These are phyloP conservation scores for Drosophila meridiana DNA, from an alignment of 2,888 invertebrate species.

Conservation along the genomic window DNA sequence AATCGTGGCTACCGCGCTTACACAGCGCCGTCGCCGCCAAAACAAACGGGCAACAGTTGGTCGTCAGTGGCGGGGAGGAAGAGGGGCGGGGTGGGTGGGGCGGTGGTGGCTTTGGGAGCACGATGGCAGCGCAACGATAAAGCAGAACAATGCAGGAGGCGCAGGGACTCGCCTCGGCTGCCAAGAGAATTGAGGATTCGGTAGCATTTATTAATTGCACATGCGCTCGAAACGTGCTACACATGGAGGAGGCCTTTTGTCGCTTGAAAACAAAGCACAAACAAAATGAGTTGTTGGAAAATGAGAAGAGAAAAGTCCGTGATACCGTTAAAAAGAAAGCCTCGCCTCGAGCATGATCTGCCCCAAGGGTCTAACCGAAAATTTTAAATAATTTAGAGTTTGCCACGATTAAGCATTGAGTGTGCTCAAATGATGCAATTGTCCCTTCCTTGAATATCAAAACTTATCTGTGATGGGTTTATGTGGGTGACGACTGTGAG, in stretches of 20 bases:
- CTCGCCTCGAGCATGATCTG: no score
- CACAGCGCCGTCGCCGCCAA: conserved; percentile 69
- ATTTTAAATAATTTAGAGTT: no score
- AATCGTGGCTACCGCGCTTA: conserved; percentile 83
- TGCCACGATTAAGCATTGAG: no score
- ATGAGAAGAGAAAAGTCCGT: neutral
- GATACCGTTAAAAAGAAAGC: neutral
- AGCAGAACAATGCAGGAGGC: conserved; percentile 60
- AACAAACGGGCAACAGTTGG: conserved; percentile 50
- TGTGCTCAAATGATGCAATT: no score
- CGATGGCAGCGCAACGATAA: conserved; percentile 71
- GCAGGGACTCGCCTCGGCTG: conserved; percentile 27
- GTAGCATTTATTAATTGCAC: conserved; percentile 79
- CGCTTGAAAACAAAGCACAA: no score
- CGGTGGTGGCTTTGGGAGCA: conserved; percentile 19
- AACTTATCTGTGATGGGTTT: no score
- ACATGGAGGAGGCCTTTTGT: conserved; percentile 27
- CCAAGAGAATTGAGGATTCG: conserved; percentile 52
- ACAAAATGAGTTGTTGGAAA: neutral
- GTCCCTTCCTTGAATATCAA: no score
- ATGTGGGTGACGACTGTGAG: no score
- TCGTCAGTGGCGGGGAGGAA: conserved; percentile 4
- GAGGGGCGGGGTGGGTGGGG: neutral
- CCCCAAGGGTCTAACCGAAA: no score
- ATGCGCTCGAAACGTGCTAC: conserved; percentile 71